Evolutionary conservation across 2,113 vertebrate species (phyloP), one percentile per base, ranked within the genome.

Genomic region (Isurus oxyrinchus): DNA sequence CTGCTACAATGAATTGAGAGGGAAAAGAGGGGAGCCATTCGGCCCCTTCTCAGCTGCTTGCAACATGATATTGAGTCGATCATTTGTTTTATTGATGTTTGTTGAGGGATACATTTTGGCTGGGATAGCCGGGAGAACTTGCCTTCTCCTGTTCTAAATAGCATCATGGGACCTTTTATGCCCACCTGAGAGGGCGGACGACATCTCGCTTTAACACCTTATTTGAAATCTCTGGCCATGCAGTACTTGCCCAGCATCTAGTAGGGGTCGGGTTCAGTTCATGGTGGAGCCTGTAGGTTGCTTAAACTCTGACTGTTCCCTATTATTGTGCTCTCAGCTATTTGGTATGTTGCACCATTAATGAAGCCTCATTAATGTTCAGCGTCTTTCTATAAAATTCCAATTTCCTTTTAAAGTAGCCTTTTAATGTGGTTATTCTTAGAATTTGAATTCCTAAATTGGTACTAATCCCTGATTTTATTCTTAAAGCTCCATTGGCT

Each of bases 361-460:
- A 91, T 91, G 11, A 57, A 35, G 57, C 88, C 57, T 91, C 88
- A 91, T 91, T 91, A 91, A 91, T 91, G 88, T 61, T 91, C 57
- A n/a, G 31, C n/a, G 55, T 13, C 14, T 91, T 6, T 61, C 14
- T 91, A 61, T 91, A 31, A 14, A 19, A n/a, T 91, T 69, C 31
- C 11, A 91, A 61, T n/a, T 61, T 91, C 55, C 31, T 91, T 0
- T 91, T 91, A 35, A 91, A 91, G 88, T 61, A 61, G 59, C 88
- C 59, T 91, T 91, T 59, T 91, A 61, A 91, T 91, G 88, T 91
- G 88, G 55, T 91, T 61, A 8, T 13, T 31, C 55, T n/a, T 91
- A n/a, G 61, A 91, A 91, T 91, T 35, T 61, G 31, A 91, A 91
- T 91, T 61, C 88, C 57, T 91, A 4, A 5, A 11, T 61, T 61